These are phyloP conservation scores for Lepidocyrtoides sp. DNA, from an alignment of 2,888 invertebrate genomes.

Conservation along the genomic window DNA sequence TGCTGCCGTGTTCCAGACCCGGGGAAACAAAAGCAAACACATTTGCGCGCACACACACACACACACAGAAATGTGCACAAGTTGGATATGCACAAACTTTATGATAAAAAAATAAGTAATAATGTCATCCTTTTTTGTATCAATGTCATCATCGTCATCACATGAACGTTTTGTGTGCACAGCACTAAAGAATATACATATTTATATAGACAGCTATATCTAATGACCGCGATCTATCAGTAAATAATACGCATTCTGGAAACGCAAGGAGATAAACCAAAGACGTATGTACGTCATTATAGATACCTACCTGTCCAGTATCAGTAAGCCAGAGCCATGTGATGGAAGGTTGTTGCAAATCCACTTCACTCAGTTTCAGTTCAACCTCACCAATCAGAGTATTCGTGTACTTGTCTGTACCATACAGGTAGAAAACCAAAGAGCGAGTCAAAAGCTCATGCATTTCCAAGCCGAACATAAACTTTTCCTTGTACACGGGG, in stretches of 20 bases:
- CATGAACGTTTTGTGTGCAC: too few species aligned
- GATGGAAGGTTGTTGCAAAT: constrained; percentile 89
- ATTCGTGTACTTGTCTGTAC: constrained; percentile 89
- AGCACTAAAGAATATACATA: too few species aligned
- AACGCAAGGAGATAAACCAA: not conserved
- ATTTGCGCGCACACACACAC: not conserved
- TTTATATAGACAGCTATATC: not conserved
- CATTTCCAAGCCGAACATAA: constrained; percentile 90
- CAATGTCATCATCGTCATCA: not conserved
- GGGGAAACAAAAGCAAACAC: too few species aligned
- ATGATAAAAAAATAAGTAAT: not conserved
- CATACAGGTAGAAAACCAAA: constrained; percentile 91
- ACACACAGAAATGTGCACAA: not conserved
- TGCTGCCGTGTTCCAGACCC: not conserved
- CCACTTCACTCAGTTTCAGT: constrained; percentile 90
- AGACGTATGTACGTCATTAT: too few species aligned
- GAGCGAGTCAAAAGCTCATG: constrained; percentile 89
- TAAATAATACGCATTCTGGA: too few species aligned
- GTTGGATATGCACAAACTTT: not conserved
- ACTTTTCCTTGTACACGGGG: constrained; percentile 93
- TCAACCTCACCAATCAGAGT: constrained; percentile 91
- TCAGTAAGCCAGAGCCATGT: constrained; percentile 93
- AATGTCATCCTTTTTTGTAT: not conserved
- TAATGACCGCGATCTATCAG: too few species aligned
- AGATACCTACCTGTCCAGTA: constrained; percentile 89